phyloP scores from a whole-genome alignment of 2,797 vertebrate species.

The Pseudotriccus pelzelni region DNA sequence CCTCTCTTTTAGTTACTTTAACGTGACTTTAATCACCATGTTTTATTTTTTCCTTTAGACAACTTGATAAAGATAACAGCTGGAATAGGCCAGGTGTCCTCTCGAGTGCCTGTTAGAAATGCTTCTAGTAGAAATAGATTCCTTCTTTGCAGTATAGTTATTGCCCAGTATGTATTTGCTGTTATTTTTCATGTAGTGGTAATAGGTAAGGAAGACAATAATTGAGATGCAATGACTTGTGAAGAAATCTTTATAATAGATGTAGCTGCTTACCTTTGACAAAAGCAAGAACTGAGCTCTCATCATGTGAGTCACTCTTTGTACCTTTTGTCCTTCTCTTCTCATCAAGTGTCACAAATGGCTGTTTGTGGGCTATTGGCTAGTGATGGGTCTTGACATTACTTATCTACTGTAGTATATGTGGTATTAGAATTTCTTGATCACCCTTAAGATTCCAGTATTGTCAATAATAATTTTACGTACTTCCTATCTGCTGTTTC shows the following conservation, averaged over 20 bases:
- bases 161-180: background rate
- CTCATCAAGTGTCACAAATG: background rate
- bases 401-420: background rate
- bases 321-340: background rate
- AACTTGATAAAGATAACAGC: background rate
- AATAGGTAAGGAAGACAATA: background rate
- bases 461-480: rapidly evolving
- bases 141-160: background rate
- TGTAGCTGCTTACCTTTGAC: background rate
- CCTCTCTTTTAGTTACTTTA: background rate
- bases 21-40: background rate
- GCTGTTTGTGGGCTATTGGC: background rate
- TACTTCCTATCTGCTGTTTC: background rate
- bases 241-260: background rate
- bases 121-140: background rate
- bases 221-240: background rate
- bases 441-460: background rate
- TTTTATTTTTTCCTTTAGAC: background rate
- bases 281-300: background rate
- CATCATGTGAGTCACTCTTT: background rate
- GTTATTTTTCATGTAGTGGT: background rate
- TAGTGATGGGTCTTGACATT: background rate
- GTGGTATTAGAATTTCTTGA: background rate
- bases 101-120: background rate
- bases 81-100: background rate